Evolutionary conservation across 2,113 vertebrate genomes (phyloP), one percentile per base, ranked within the genome.

Genomic region (Lamprologus tigripictilis): DNA sequence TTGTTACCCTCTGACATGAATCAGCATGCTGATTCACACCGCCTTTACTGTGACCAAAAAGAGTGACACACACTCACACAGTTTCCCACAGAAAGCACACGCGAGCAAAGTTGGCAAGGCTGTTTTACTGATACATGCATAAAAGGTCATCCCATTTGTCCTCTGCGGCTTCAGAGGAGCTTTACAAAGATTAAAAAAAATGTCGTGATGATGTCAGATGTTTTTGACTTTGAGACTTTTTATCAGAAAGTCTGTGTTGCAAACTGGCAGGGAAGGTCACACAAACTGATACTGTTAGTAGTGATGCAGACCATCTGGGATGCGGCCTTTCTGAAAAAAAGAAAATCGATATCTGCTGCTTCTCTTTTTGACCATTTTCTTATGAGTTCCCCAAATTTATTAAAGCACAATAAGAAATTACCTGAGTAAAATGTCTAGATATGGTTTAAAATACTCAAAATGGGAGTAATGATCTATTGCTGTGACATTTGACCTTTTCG

Each of bases 1-100:
- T 42, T 89, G 79, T 91, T 87, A 80, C 14, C 23, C 86, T 54
- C 81, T 86, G 66, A 89, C 88, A 83, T 89, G 86, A 87, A 58
- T 83, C 45, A 88, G 61, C 54, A 63, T 31, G 81, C 51, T 57
- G 63, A 71, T 61, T 88, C 86, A 89, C 76, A 82, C 8, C 57
- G 12, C 19, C 35, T 68, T 61, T 35, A 76, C 12, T 54, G 23
- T 78, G 49, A 54, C 47, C 26, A 31, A 28, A 68, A 73, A 54
- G 37, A 49, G 26, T 58, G 55, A 45, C 51, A 33, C 12, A 7
- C 16, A 33, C 61, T 28, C 26, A 9, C 5, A 31, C 73, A 76
- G 13, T 9, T 31, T 26, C 33, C 28, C 5, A 33, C 26, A 33
- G 17, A 82, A 79, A 81, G 2, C 13, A 5, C 16, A 9, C 3